Evolutionary conservation across 1,140 invertebrate species (phyloP), one percentile per base, ranked within the genome.

Genomic region (Dryas iulia): DNA sequence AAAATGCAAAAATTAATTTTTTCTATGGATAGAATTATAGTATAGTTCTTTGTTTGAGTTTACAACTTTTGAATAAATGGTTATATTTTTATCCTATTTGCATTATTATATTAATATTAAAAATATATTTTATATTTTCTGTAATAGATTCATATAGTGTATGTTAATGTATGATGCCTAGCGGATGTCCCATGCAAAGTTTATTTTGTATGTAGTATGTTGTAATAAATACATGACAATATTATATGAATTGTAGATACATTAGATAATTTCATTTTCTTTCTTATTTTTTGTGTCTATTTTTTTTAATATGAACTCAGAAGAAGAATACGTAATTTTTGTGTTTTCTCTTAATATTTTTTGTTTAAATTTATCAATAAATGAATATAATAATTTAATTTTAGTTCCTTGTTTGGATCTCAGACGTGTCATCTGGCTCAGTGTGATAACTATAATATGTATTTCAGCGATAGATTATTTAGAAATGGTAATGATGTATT

Each of bases 391-490:
- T 18, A 21, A 7, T 21, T 47, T 47, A 47, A 47, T 47, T 76
- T 82, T 74, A 80, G 83, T 87, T 89, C 84, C 84, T 88, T 73
- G 70, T 81, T 84, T 83, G 82, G 86, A 89, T 89, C 86, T 89
- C 87, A 87, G 71, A 73, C 68, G 74, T 78, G 64, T 79, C 81
- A 78, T 85, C 75, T 82, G 80, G 70, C 75, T 83, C n/a, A 12
- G n/a, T 39, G 33, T 39, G 10, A n/a, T n/a, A n/a, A n/a, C n/a
- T n/a, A n/a, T n/a, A n/a, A n/a, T n/a, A 18, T 47, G n/a, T 47
- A 47, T 21, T 47, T 47, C 39, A 47, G 18, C 8, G 10, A 18
- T 18, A 39, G 35, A 14, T 39, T 47, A 10, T 21, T 7, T 18
- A 47, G 14, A 47, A 47, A 47, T 47, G 2, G 18, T 47, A 18